Evolutionary conservation across 2,888 invertebrate species (phyloP), one percentile per base, ranked within the genome.

Genomic region (Lasioglossum malachurum): DNA sequence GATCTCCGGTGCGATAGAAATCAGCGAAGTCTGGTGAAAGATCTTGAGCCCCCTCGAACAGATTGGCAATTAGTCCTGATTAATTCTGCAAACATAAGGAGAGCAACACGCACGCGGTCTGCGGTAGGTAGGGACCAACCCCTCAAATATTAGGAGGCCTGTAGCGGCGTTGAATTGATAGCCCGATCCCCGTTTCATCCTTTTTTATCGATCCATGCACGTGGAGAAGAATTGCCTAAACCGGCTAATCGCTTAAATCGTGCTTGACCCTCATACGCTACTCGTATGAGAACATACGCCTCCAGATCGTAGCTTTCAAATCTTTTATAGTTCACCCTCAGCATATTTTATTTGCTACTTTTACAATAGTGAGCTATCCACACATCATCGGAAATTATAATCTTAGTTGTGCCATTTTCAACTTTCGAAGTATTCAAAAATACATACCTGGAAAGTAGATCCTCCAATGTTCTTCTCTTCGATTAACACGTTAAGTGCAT

Each of bases 61-160:
- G 89, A 90, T 87, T 91, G 92, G 91, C 91, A 93, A 93, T 93
- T 93, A 93, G 93, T 89, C 90, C 82, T 89, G 93, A 93, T 93
- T 93, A 93, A 93, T 93, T 93, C 86, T 89, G 91, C 87, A 92
- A 93, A 92, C 93, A 92, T 89, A 90, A 91, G 89, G 82, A 90
- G 83, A 89, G 90, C 83, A 91, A 91, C 88, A 91, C 87, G 87
- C 91, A 90, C 87, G 19, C 31, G 64, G 90, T 90, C 93, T 93
- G 94, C 94, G 94, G 94, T 94, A 94, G 94, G 94, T 94, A 86
- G 78, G 75, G 46, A 80, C 76, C 82, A 79, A 72, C 83, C 71
- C 72, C 83, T 89, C 88, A 88, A 93, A 93, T 93, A 93, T 92
- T 93, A 91, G 91, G 86, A 91, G 90, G 85, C 90, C 88, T 90